phyloP scores from a whole-genome alignment of 2,797 vertebrate genomes.

The Chaetophractus vellerosus region DNA sequence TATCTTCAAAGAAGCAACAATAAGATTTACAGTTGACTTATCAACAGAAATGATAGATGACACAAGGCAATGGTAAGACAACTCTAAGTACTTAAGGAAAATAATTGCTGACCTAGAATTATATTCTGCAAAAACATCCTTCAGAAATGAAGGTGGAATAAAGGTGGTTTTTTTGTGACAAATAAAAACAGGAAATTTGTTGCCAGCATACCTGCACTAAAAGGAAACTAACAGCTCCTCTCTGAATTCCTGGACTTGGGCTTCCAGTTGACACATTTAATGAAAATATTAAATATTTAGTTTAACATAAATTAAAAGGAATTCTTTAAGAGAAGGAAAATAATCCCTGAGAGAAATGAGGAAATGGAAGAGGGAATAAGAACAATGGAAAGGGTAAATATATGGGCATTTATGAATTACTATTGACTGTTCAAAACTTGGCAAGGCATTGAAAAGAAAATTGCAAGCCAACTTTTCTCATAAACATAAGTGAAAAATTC shows the following conservation, averaged over 20 bases:
- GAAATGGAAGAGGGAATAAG: not conserved
- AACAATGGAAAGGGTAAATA: not conserved
- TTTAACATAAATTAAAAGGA: not conserved
- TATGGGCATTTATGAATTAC: not conserved
- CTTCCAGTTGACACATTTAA: too few relatives aligned
- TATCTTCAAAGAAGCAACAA: constrained; percentile 30
- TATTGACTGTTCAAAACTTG: not conserved
- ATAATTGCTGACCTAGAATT: not conserved
- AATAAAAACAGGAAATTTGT: not conserved
- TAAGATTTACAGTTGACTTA: not conserved
- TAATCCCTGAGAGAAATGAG: not conserved
- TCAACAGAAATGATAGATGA: not conserved
- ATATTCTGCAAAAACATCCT: not conserved
- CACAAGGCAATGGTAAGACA: not conserved
- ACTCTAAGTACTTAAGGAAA: constrained; percentile 6
- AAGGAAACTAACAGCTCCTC: not conserved
- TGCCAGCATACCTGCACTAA: not conserved
- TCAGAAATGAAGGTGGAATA: constrained; percentile 6
- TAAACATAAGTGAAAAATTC: not conserved
- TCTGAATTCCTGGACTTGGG: too few relatives aligned
- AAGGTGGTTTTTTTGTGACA: constrained; percentile 13
- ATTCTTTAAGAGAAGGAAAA: not conserved
- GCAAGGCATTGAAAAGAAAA: constrained; percentile 21
- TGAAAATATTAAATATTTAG: too few relatives aligned
- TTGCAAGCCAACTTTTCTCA: not conserved